phyloP scores from a whole-genome alignment of 1,140 invertebrate species.

The Drosophila tristis region DNA sequence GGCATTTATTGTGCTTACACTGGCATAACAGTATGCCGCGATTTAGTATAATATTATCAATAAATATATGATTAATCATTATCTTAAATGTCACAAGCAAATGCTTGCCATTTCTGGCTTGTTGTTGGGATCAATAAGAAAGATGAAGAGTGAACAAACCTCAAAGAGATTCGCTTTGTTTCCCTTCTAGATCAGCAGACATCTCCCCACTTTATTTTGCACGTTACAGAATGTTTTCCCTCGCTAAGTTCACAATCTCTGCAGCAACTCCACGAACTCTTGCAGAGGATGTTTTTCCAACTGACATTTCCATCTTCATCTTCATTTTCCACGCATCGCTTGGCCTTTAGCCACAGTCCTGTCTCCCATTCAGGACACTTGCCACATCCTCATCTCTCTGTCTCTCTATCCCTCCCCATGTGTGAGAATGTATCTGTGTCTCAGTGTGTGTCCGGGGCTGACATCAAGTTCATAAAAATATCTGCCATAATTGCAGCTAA shows the following conservation, averaged over 20 bases:
- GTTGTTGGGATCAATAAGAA: too few species aligned
- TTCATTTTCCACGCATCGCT: conserved; percentile 31
- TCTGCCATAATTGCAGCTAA: conserved; percentile 65
- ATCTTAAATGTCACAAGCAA: too few species aligned
- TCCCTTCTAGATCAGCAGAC: too few species aligned
- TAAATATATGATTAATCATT: too few species aligned
- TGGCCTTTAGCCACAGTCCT: conserved; percentile 7
- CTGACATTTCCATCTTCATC: conserved; percentile 26
- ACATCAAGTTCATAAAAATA: conserved; percentile 73
- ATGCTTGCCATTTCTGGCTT: too few species aligned
- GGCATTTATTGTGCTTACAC: too few species aligned
- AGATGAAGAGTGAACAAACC: too few species aligned
- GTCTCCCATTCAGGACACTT: conserved; percentile 12
- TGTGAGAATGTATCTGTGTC: conserved; percentile 30
- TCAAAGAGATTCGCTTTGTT: too few species aligned
- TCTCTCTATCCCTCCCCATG: background rate
- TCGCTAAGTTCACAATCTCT: background rate
- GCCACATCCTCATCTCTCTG: background rate
- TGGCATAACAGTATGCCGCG: too few species aligned
- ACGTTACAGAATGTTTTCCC: background rate
- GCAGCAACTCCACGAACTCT: background rate
- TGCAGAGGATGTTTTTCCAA: background rate
- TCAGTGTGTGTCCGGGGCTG: conserved; percentile 33
- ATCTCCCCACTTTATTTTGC: background rate
- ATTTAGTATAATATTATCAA: too few species aligned